Evolutionary conservation across 1,140 invertebrate genomes (phyloP), one percentile per base, ranked within the genome.

Genomic region (Diorhabda elongata): DNA sequence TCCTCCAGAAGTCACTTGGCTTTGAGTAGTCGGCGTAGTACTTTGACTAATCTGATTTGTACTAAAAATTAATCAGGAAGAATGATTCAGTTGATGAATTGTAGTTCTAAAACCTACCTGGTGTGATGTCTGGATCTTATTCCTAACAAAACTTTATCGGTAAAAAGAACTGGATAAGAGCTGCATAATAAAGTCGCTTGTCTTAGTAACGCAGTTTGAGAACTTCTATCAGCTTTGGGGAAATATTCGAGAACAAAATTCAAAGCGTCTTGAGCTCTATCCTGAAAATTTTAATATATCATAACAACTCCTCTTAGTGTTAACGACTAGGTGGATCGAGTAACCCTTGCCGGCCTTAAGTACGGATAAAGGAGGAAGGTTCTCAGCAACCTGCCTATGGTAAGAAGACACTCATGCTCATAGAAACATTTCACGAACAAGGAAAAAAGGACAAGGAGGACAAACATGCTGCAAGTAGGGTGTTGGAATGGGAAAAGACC

Each of bases 181-280:
- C 89, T 89, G 78, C 91, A 92, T 6, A 94, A 84, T 3, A 88
- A 83, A 11, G 91, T 91, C 11, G 92, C 90, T 79, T 94, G 92
- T 67, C 91, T 85, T 66, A 94, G 80, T 66, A 94, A 81, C 42
- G 88, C 84, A 4, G 88, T 87, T 75, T 93, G 88, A 71, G 87
- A 87, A 56, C 86, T 85, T 71, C 90, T 84, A 76, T 92, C 91
- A 5, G 87, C 89, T 74, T 86, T 85, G 42, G 87, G 85, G 69
- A 95, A 82, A 73, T 90, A 87, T 75, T 90, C 88, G 45, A 92
- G 82, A 58, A 94, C 88, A 82, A 92, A 94, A 81, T 91, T 89
- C 43, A 95, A 80, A 5, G 91, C 90, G 74, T 90, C 90, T 78
- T 91, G 88, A 0, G 91, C 92, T 69, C 88, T 85, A 75, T 90